These are phyloP conservation scores for Apantesis nais DNA, from an alignment of 2,888 invertebrate species.

Conservation along the genomic window DNA sequence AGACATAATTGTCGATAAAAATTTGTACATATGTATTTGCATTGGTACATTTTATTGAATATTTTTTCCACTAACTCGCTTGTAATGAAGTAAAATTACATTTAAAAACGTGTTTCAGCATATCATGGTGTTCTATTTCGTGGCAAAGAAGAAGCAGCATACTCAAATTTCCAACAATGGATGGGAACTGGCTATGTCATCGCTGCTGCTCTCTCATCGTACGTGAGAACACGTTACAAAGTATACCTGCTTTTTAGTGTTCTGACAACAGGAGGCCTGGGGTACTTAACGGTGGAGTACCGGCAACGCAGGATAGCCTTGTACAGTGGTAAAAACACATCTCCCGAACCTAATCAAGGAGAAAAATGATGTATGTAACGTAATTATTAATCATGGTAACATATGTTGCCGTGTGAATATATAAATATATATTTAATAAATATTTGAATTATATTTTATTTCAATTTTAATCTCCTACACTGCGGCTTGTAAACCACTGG, in stretches of 20 bases:
- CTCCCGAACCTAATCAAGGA: background rate
- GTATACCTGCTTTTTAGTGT: constrained; percentile 80
- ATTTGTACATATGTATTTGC: too few species aligned
- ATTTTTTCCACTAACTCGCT: background rate
- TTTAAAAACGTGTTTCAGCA: constrained; percentile 62
- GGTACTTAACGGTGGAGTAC: constrained; percentile 81
- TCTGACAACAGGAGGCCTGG: constrained; percentile 80
- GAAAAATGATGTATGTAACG: background rate
- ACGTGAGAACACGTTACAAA: constrained; percentile 81
- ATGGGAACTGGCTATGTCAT: constrained; percentile 88
- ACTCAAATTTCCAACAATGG: constrained; percentile 90
- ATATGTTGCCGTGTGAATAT: too few species aligned
- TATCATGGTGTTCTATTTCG: constrained; percentile 88
- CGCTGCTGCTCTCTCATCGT: constrained; percentile 86
- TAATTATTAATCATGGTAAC: too few species aligned
- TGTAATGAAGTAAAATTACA: background rate
- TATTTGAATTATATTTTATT: too few species aligned
- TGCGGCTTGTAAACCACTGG: too few species aligned
- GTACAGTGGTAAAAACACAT: background rate
- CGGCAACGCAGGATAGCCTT: constrained; percentile 50
- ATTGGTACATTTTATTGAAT: background rate
- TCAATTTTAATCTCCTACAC: too few species aligned
- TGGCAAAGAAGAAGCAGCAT: constrained; percentile 87
- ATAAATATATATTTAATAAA: too few species aligned
- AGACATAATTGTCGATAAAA: too few species aligned